Evolutionary conservation across 2,797 vertebrate genomes (phyloP).

Genomic region (Prunella strophiata): DNA sequence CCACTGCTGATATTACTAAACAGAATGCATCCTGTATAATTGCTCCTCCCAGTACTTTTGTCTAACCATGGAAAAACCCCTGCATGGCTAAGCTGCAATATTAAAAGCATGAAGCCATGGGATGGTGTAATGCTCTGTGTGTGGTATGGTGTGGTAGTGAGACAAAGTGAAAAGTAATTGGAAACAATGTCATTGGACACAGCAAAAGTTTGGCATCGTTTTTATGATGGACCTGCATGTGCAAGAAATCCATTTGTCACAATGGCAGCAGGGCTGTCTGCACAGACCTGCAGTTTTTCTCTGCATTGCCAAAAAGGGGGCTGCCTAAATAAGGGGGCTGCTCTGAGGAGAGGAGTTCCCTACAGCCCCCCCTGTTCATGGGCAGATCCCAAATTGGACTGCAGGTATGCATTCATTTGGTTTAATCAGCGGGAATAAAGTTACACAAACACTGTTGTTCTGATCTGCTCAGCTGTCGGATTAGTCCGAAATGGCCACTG

Average conservation of each 20-base stretch:
- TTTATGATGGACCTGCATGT: not conserved
- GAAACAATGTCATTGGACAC: not conserved
- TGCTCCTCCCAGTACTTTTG: not conserved
- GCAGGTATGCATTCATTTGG: not conserved
- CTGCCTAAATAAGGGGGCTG: not conserved
- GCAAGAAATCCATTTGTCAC: not conserved
- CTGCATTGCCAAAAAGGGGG: not conserved
- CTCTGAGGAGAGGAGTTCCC: not conserved
- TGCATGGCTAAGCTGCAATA: not conserved
- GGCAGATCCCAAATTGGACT: not conserved
- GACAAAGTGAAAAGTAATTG: not conserved
- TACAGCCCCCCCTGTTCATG: rapidly evolving
- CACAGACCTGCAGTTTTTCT: not conserved
- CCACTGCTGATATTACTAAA: not conserved
- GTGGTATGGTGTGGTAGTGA: not conserved
- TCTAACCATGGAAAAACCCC: not conserved
- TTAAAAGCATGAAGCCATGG: not conserved
- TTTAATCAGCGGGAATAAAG: not conserved
- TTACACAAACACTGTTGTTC: constrained; percentile 10
- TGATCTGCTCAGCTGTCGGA: not conserved
- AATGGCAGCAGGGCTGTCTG: not conserved
- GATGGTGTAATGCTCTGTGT: not conserved
- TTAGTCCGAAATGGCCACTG: not conserved
- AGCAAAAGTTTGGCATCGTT: not conserved
- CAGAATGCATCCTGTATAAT: not conserved